phyloP scores from a whole-genome alignment of 2,888 invertebrate genomes.

The Tinea trinotella region DNA sequence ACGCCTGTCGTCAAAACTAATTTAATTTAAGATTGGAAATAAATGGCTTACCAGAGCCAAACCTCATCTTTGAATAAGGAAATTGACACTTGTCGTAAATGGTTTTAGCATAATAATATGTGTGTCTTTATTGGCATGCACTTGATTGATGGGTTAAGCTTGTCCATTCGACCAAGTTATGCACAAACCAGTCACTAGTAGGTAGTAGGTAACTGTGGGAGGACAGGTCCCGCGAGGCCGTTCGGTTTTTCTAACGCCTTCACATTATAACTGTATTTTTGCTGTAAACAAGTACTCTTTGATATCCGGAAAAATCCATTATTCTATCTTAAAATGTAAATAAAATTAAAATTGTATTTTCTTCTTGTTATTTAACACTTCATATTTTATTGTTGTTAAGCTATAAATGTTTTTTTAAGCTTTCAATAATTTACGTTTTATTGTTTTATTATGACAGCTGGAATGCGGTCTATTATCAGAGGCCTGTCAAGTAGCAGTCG shows the following conservation, averaged over 20 bases:
- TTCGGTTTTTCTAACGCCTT: slow-evolving; percentile 57
- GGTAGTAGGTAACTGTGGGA: slow-evolving; percentile 44
- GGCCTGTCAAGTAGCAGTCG: too few species aligned
- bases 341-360: not conserved
- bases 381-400: too few species aligned
- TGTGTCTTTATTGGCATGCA: not conserved
- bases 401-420: too few species aligned
- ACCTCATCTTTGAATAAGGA: too few species aligned
- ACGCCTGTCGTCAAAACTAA: too few species aligned
- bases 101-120: too few species aligned
- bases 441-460: too few species aligned
- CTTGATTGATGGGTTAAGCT: not conserved
- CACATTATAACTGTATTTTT: slow-evolving; percentile 23
- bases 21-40: too few species aligned
- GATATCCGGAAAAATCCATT: not conserved
- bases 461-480: too few species aligned
- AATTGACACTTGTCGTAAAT: too few species aligned
- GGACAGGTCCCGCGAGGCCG: slow-evolving; percentile 49
- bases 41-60: too few species aligned
- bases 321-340: not conserved
- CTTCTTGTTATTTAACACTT: not conserved
- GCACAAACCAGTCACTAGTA: slow-evolving; percentile 14
- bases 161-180: slow-evolving; percentile 8
- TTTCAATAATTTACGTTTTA: too few species aligned
- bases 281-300: not conserved